Conservation (phyloP, 2,797 vertebrate species). For the Sphenopsis melanotis region DNA sequence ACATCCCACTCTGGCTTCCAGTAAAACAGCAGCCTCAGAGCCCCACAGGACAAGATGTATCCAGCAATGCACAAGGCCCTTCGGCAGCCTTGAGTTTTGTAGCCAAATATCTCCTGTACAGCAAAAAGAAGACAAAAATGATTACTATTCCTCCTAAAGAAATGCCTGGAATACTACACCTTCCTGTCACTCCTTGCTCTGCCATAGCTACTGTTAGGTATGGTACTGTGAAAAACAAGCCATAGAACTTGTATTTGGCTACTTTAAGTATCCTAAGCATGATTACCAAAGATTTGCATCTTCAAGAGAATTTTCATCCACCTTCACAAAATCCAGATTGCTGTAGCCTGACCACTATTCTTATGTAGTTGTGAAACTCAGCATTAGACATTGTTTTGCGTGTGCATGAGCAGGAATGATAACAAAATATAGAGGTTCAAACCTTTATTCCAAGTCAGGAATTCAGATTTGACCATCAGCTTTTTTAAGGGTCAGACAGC, state of each 20-base stretch:
- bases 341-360: background rate
- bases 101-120: constrained; percentile 75
- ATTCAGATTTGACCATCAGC: background rate
- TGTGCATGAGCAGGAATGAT: background rate
- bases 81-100: constrained; percentile 55
- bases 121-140: background rate
- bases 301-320: background rate
- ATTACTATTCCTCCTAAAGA: background rate
- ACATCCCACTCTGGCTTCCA: constrained; percentile 77
- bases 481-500: background rate
- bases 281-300: background rate
- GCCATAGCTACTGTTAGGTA: background rate
- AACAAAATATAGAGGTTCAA: background rate
- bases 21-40: constrained; percentile 70
- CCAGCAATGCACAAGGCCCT: constrained; percentile 58
- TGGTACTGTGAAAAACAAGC: background rate
- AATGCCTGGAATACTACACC: background rate
- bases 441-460: background rate
- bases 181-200: background rate
- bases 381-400: background rate
- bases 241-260: background rate
- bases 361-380: background rate
- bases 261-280: background rate
- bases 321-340: background rate
- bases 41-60: constrained; percentile 68